Evolutionary conservation across 2,113 vertebrate species (phyloP).

Genomic region (Rhinichthys klamathensis): DNA sequence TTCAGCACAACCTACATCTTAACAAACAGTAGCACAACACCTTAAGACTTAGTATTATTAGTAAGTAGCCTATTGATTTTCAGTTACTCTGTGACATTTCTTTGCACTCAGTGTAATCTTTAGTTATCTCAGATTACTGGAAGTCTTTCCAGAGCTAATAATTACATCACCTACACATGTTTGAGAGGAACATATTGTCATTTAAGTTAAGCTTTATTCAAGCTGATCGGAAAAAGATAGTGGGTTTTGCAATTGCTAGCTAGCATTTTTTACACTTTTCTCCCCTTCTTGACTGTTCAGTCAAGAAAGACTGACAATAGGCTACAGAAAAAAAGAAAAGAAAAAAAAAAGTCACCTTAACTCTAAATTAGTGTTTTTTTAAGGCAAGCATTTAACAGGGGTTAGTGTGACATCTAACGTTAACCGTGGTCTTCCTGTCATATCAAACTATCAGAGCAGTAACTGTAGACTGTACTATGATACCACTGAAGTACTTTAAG

Average conservation of each 20-base stretch:
- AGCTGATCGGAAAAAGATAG: background rate
- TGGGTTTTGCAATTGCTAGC: background rate
- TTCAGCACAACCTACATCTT: background rate
- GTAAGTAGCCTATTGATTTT: background rate
- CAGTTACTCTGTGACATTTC: background rate
- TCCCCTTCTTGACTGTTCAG: background rate
- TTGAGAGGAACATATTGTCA: background rate
- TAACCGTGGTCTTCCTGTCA: too few species aligned
- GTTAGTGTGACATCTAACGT: too few species aligned
- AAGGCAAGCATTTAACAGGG: background rate
- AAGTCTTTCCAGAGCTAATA: slow-evolving; percentile 24
- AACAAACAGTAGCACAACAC: background rate
- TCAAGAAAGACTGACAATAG: background rate
- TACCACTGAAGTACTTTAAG: background rate
- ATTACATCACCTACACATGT: slow-evolving; percentile 9
- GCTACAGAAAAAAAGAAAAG: too few species aligned
- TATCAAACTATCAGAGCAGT: background rate
- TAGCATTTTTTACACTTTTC: background rate
- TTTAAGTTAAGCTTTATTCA: background rate
- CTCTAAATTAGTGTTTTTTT: background rate
- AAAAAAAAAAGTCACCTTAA: too few species aligned
- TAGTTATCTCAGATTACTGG: slow-evolving; percentile 13
- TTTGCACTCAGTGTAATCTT: background rate
- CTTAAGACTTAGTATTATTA: too few species aligned
- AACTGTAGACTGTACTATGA: background rate